Conservation (phyloP, 1,140 invertebrate species). For the Diachasma alloeum region DNA sequence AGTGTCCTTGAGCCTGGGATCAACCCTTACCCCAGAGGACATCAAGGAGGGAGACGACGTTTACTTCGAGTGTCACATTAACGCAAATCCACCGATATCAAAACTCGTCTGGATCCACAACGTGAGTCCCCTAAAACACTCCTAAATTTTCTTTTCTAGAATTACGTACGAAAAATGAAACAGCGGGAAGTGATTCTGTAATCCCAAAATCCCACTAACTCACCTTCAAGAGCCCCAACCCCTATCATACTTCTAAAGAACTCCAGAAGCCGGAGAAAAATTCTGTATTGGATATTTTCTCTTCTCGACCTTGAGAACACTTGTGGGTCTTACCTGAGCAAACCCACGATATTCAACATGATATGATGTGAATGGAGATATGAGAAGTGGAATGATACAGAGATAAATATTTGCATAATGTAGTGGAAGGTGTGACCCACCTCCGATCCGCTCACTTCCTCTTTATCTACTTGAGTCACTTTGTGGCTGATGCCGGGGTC, state of each 20-base stretch:
- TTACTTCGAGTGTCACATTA: constrained; percentile 91
- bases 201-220: no score
- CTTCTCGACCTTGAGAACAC: not conserved
- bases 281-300: not conserved
- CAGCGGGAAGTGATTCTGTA: no score
- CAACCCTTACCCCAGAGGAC: constrained; percentile 83
- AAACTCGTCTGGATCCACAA: constrained; percentile 88
- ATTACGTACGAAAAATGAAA: no score
- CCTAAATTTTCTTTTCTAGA: not conserved
- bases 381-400: not conserved
- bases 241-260: no score
- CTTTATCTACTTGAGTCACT: not conserved
- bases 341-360: not conserved
- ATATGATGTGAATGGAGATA: not conserved
- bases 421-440: not conserved
- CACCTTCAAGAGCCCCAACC: no score
- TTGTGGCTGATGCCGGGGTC: not conserved
- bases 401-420: constrained; percentile 27
- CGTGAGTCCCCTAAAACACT: constrained; percentile 69
- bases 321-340: not conserved
- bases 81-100: constrained; percentile 83
- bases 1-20: constrained; percentile 82
- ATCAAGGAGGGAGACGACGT: constrained; percentile 93
- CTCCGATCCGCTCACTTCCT: not conserved
- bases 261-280: no score